Percentiles rank a stretch among this genome's conserved stretches.
These are phyloP conservation scores for Drosophila algonquin DNA, from an alignment of 2,888 invertebrate species.

Conservation along the genomic window DNA sequence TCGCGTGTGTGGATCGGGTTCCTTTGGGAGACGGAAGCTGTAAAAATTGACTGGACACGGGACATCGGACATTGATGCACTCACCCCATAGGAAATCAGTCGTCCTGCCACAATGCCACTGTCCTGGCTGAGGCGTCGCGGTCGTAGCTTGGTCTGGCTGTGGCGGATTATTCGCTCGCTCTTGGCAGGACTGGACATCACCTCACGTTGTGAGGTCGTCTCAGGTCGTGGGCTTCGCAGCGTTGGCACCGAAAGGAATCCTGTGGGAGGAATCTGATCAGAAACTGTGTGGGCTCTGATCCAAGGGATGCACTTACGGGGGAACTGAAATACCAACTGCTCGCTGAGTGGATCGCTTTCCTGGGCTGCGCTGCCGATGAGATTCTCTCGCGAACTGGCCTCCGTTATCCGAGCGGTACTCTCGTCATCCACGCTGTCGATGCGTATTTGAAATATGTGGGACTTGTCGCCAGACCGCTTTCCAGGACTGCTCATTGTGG, in stretches of 20 bases:
- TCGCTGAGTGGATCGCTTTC: constrained; percentile 51
- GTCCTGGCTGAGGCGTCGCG: constrained; percentile 82
- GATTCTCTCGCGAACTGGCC: constrained; percentile 80
- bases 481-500: constrained; percentile 58
- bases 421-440: constrained; percentile 78
- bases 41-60: neutral
- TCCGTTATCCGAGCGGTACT: constrained; percentile 76
- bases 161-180: constrained; percentile 72
- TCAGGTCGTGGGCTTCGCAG: constrained; percentile 70
- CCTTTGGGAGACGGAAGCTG: constrained; percentile 44
- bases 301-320: constrained; percentile 48
- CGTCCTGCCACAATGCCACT: constrained; percentile 82
- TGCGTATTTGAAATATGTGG: constrained; percentile 70
- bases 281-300: neutral
- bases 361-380: constrained; percentile 64
- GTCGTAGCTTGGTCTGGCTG: constrained; percentile 59
- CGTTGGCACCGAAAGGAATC: constrained; percentile 82
- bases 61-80: constrained; percentile 19
- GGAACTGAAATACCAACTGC: constrained; percentile 65
- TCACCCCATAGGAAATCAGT: constrained; percentile 71
- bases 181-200: constrained; percentile 83
- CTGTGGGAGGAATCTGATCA: constrained; percentile 35
- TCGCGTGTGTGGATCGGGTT: constrained; percentile 46
- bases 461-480: constrained; percentile 50
- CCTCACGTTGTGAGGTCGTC: constrained; percentile 68